A percentile compares a stretch with the other conserved stretches of the same genome.
phyloP scores from a whole-genome alignment of 1,140 invertebrate genomes.

The Ganaspis sp. region DNA sequence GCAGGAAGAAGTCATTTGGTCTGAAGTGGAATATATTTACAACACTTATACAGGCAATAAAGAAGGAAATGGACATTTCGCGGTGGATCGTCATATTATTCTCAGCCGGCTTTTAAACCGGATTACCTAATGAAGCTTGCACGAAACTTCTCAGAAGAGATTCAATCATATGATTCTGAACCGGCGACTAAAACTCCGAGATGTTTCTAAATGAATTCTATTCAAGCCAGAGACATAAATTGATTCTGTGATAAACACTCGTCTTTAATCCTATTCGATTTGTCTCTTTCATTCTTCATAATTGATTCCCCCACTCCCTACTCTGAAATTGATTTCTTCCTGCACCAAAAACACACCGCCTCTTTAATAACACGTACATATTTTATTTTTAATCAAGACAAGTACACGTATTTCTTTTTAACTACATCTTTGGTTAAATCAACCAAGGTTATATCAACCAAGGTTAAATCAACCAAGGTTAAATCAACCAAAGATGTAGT shows the following conservation, averaged over 20 bases:
- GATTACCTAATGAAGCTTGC: background rate
- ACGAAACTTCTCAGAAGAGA: slow-evolving; percentile 16
- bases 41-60: background rate
- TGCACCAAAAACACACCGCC: background rate
- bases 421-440: too few species aligned
- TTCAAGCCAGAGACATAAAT: background rate
- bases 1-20: background rate
- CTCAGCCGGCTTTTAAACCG: background rate
- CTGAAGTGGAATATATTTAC: background rate
- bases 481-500: too few species aligned
- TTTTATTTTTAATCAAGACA: too few species aligned
- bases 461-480: too few species aligned
- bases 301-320: background rate
- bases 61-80: background rate
- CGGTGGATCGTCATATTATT: background rate
- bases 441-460: too few species aligned
- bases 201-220: background rate
- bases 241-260: background rate
- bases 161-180: slow-evolving; percentile 15
- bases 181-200: background rate
- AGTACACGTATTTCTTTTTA: too few species aligned
- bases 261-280: background rate
- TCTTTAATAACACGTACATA: too few species aligned
- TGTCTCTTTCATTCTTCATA: background rate
- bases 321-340: background rate